A percentile compares a stretch with the other conserved stretches of the same genome.
These are phyloP conservation scores for Zosterops japonicus DNA, from an alignment of 2,113 vertebrate genomes.

Conservation along the genomic window DNA sequence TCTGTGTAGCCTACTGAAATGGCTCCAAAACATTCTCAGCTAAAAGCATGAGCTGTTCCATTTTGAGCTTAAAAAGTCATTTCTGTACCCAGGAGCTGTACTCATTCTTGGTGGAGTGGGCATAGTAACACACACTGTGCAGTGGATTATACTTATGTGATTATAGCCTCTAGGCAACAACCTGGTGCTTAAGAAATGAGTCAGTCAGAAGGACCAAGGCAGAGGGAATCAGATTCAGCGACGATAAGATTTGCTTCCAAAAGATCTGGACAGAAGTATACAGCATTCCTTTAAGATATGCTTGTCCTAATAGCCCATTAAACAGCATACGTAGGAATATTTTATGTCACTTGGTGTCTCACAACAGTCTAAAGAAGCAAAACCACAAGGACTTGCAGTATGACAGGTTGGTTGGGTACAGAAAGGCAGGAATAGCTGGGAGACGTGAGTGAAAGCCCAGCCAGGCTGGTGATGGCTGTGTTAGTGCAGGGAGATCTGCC, in stretches of 20 bases:
- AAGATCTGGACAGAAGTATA: background rate
- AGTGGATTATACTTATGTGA: constrained; percentile 34
- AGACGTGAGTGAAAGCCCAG: background rate
- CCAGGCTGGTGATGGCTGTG: background rate
- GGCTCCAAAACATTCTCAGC: background rate
- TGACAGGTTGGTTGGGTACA: background rate
- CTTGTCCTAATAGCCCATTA: background rate
- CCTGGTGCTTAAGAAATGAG: constrained; percentile 44
- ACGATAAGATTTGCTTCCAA: background rate
- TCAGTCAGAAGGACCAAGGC: constrained; percentile 35
- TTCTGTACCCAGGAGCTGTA: constrained; percentile 7
- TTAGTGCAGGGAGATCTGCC: background rate
- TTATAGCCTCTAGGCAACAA: constrained; percentile 45
- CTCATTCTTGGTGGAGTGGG: background rate
- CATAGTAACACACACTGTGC: constrained; percentile 2
- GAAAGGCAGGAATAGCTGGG: background rate
- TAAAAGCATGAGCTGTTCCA: background rate
- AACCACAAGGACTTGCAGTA: background rate
- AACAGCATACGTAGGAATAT: background rate
- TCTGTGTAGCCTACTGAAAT: background rate
- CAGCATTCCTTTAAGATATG: background rate
- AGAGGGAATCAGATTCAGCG: background rate
- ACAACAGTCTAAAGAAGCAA: background rate
- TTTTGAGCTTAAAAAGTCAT: constrained; percentile 9
- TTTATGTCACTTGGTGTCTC: background rate